Evolutionary conservation across 2,113 vertebrate species (phyloP), one percentile per base, ranked within the genome.

Genomic region (Vicugna pacos): DNA sequence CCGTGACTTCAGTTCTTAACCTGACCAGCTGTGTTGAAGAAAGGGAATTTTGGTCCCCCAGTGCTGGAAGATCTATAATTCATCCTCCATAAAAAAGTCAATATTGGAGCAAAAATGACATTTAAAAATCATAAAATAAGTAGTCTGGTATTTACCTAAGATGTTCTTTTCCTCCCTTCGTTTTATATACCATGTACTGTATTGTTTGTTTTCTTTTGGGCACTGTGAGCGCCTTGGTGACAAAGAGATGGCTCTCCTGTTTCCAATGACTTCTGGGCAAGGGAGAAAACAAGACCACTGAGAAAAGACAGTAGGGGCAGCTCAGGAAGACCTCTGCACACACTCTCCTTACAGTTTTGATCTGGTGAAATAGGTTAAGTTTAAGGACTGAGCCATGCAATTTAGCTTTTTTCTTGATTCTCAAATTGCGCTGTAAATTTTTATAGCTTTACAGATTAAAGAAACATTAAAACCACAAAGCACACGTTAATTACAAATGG

Each of bases 101-200:
- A 99, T 99, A 99, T 98, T 98, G 97, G 98, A 97, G 98, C 97
- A 98, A 98, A 99, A 98, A 98, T 99, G 98, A 98, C 98, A 99
- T 99, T 99, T 98, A 97, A 98, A 98, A 98, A 98, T 98, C 98
- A 98, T 98, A 98, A 99, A 98, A 98, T 98, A 99, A 98, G 98
- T 98, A 98, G 97, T 82, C 97, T 99, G 98, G 97, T 98, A 98
- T 99, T 99, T 99, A 98, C 98, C 93, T 96, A 98, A 97, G 97
- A 97, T 83, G 85, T 50, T 98, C 98, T 98, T 98, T 97, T 92
- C 97, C 97, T 98, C 84, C n/a, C 82, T 89, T 96, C 75, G 3
- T 97, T 98, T 98, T 97, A 98, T 98, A 97, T 72, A 97, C 86
- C 87, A 90, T 82, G 67, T 72, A 91, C 85, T 67, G 69, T 76